Evolutionary conservation across 1,140 invertebrate species (phyloP).

Genomic region (Euwallacea fornicatus): DNA sequence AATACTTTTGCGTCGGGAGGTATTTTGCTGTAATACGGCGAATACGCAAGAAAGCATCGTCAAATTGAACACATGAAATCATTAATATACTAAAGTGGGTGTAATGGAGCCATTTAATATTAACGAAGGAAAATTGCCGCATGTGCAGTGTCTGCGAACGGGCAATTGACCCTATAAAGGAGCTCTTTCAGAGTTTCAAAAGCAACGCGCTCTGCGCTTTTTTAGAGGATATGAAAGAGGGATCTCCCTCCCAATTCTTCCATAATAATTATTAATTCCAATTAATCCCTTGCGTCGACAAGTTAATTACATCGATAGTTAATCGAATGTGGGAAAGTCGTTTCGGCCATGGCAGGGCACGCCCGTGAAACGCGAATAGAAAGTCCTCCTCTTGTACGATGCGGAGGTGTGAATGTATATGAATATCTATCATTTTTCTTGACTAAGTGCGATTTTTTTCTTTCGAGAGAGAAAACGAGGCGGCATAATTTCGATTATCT

Average conservation of each 20-base stretch:
- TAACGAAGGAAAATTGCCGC: neutral
- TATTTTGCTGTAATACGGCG: too few species aligned
- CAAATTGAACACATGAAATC: too few species aligned
- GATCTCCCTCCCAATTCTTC: neutral
- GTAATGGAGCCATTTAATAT: too few species aligned
- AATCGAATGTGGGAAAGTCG: slow-evolving; percentile 4
- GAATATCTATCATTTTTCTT: neutral
- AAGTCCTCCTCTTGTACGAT: neutral
- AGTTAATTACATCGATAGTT: neutral
- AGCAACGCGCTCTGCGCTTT: too few species aligned
- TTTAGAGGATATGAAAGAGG: neutral
- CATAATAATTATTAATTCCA: neutral
- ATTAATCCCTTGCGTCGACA: neutral
- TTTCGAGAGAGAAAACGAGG: neutral
- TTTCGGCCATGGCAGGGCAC: neutral
- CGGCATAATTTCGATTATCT: neutral
- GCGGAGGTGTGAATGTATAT: neutral
- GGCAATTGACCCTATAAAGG: neutral
- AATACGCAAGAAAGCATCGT: too few species aligned
- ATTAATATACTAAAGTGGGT: too few species aligned
- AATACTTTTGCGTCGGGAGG: too few species aligned
- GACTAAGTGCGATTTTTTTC: neutral
- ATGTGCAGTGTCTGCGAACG: neutral
- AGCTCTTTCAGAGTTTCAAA: too few species aligned
- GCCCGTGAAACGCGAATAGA: neutral